phyloP scores from a whole-genome alignment of 2,113 vertebrate genomes.

The Phrynosoma blainvillii region DNA sequence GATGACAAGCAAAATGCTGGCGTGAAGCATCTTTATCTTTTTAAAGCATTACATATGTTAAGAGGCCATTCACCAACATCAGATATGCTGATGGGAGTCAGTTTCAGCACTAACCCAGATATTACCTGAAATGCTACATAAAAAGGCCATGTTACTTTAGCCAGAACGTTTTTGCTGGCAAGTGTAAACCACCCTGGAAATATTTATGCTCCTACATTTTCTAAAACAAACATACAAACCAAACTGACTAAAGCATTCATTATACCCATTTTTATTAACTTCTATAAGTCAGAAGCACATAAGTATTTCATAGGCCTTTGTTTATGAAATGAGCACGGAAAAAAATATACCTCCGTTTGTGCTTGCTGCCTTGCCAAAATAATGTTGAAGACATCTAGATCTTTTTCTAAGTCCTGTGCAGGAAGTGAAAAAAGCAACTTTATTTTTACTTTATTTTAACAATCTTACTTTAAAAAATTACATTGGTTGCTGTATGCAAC shows the following conservation, averaged over 20 bases:
- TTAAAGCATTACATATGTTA: no score
- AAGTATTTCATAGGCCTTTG: neutral
- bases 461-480: neutral
- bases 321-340: neutral
- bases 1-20: neutral
- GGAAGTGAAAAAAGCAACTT: conserved; percentile 9
- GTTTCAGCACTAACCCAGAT: no score
- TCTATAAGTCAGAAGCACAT: neutral
- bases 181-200: neutral
- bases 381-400: conserved; percentile 93
- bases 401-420: conserved; percentile 88
- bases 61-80: no score
- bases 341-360: conserved; percentile 87
- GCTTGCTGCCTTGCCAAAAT: conserved; percentile 92
- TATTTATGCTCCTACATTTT: neutral
- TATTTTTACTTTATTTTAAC: neutral
- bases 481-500: neutral
- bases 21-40: no score
- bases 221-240: neutral
- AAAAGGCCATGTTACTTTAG: no score
- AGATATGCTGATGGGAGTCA: no score
- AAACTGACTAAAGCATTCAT: neutral
- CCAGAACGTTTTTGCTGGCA: neutral
- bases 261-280: neutral
- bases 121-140: no score